A percentile compares a stretch with the other conserved stretches of the same genome.
Evolutionary conservation across 1,140 invertebrate genomes (phyloP).

Genomic region (Drosophila sulfurigaster): DNA sequence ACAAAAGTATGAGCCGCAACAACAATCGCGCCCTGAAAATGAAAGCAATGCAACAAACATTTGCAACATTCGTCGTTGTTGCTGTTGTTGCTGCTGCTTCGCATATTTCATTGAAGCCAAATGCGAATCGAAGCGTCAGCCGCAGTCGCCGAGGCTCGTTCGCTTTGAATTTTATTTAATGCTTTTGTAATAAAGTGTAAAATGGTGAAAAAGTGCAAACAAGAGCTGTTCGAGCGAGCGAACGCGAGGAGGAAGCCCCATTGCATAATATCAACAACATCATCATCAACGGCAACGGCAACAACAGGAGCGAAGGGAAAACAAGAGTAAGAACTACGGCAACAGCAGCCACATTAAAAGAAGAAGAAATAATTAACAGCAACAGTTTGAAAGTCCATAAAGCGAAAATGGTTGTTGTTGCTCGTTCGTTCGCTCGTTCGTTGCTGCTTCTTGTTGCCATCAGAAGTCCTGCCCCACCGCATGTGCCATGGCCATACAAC

Average conservation of each 20-base stretch:
- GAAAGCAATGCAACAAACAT: conserved; percentile 28
- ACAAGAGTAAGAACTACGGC: conserved; percentile 68
- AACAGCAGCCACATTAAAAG: conserved; percentile 77
- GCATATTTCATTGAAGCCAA: conserved; percentile 62
- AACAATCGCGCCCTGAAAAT: conserved; percentile 58
- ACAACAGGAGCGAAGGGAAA: conserved; percentile 19
- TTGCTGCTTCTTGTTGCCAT: conserved; percentile 2
- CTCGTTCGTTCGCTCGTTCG: background rate
- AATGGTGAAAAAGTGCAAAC: conserved; percentile 82
- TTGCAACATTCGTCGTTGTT: conserved; percentile 11
- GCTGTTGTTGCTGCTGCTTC: conserved; percentile 1
- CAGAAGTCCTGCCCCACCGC: conserved; percentile 48
- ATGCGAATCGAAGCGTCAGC: conserved; percentile 69
- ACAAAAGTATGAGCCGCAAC: conserved; percentile 79
- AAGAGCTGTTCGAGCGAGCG: conserved; percentile 50
- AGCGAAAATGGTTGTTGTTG: conserved; percentile 67
- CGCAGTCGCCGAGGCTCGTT: conserved; percentile 60
- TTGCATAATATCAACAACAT: conserved; percentile 76
- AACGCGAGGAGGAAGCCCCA: conserved; percentile 27
- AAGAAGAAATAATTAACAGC: conserved; percentile 83
- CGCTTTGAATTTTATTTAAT: conserved; percentile 84
- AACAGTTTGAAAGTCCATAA: conserved; percentile 84
- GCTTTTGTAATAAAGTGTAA: conserved; percentile 83
- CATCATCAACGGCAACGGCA: conserved; percentile 51
- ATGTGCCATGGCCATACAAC: conserved; percentile 80